Evolutionary conservation across 2,113 vertebrate genomes (phyloP), one percentile per base, ranked within the genome.

Genomic region (Lophotis ruficrista): DNA sequence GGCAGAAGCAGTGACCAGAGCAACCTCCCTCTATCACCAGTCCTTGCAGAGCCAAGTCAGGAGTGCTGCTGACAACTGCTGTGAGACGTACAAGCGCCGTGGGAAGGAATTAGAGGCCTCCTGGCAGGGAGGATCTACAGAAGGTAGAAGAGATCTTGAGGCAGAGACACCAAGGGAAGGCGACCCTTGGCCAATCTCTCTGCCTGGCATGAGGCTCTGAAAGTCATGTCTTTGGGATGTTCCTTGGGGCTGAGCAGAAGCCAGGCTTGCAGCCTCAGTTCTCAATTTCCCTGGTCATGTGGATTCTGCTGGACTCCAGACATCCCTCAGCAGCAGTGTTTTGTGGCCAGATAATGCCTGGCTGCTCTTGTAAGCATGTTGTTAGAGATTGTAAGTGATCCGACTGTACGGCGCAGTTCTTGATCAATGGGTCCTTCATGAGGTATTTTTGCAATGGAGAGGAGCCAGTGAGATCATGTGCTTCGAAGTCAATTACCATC

Each of bases 391-490:
- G 35, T 18, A 22, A 51, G 30, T 54, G 81, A 73, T 38, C 45
- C 18, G 3, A 7, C 54, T 47, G 3, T 4, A 4, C 31, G 75
- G 89, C 66, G 90, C 62, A 80, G 62, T 5, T 76, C 73, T 53
- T 80, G 73, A 91, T 93, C 89, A 92, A 43, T 37, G 66, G 77
- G 37, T 87, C 71, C 65, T 80, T 64, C 68, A 85, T 5, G 62
- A 90, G 65, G 83, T 78, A 76, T 94, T 96, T 96, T 61, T 84
- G 86, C 54, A 16, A 2, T 94, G 96, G 95, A 54, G 57, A 33
- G 57, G 57, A 93, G 92, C 95, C 95, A 96, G 83, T 2, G 31
- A 57, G 81, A 87, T 95, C 96, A 92, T 92, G 92, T 88, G 93
- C 87, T 86, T 8, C 21, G 66, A 84, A 73, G 80, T 27, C 69